These are phyloP conservation scores for Plagodis pulveraria DNA, from an alignment of 2,888 invertebrate genomes.

Conservation along the genomic window DNA sequence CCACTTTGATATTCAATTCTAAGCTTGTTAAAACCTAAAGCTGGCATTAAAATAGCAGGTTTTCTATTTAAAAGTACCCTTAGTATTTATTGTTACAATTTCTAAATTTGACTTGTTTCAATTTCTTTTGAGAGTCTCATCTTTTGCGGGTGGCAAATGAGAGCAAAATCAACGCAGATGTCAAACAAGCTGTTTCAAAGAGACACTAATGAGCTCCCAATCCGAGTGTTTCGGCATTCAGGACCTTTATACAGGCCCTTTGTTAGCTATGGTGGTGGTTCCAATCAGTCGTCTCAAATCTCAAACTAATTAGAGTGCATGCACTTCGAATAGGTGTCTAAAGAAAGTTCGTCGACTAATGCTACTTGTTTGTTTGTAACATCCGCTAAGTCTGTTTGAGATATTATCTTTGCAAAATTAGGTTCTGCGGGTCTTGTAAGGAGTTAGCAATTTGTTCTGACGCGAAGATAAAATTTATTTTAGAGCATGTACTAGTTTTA, in stretches of 20 bases:
- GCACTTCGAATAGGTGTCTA: constrained; percentile 28
- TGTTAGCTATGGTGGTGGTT: constrained; percentile 30
- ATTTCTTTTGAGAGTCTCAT: constrained; percentile 49
- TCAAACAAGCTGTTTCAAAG: constrained; percentile 59
- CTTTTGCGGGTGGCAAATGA: constrained; percentile 56
- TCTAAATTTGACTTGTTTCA: constrained; percentile 45
- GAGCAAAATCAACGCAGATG: constrained; percentile 54
- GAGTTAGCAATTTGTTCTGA: constrained; percentile 5
- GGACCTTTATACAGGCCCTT: constrained; percentile 26
- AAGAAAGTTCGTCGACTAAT: constrained; percentile 29
- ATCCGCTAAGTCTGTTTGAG: constrained; percentile 16
- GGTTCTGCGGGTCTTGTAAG: not conserved
- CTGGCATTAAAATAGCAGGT: constrained; percentile 17
- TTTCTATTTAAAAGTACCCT: constrained; percentile 18
- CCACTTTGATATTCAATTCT: no score
- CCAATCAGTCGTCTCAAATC: constrained; percentile 40
- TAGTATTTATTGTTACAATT: constrained; percentile 34
- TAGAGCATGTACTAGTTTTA: no score
- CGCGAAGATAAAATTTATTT: no score
- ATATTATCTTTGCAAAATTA: constrained; percentile 19
- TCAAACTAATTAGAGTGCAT: constrained; percentile 41
- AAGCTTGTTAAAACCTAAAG: no score
- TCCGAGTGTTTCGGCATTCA: constrained; percentile 51
- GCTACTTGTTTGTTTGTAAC: constrained; percentile 32
- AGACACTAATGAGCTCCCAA: constrained; percentile 55